These are phyloP conservation scores for Dryobates pubescens DNA, from an alignment of 2,797 vertebrate species.

Conservation along the genomic window DNA sequence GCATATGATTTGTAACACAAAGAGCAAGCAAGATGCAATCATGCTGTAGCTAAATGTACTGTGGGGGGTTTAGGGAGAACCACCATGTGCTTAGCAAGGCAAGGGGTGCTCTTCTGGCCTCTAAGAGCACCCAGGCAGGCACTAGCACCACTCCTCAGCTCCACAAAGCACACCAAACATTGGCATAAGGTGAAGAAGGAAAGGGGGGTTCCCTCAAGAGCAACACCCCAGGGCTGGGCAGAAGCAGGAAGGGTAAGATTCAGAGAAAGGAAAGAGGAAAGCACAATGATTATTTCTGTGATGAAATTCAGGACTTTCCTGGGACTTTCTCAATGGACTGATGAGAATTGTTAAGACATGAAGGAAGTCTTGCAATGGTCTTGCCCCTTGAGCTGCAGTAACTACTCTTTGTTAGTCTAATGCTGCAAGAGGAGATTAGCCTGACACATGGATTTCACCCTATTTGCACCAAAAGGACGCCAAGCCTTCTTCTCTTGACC, in stretches of 20 bases:
- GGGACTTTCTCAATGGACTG: neutral
- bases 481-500: neutral
- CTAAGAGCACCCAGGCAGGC: neutral
- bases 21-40: neutral
- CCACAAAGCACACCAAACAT: neutral
- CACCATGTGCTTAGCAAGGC: fast-evolving
- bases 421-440: neutral
- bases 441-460: neutral
- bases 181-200: neutral
- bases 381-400: neutral
- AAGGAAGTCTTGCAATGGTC: conserved; percentile 11
- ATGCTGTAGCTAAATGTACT: neutral
- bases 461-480: neutral
- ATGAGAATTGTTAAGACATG: conserved; percentile 1
- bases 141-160: neutral
- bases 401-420: neutral
- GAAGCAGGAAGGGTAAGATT: neutral
- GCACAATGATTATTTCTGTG: neutral
- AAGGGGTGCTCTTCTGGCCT: neutral
- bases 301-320: conserved; percentile 39
- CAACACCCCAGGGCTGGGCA: neutral
- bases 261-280: neutral
- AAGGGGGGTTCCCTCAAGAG: neutral
- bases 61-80: neutral
- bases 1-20: neutral